Base-by-base conservation (phyloP, 2,797 vertebrate species). In the Sitta carolinensis region DNA sequence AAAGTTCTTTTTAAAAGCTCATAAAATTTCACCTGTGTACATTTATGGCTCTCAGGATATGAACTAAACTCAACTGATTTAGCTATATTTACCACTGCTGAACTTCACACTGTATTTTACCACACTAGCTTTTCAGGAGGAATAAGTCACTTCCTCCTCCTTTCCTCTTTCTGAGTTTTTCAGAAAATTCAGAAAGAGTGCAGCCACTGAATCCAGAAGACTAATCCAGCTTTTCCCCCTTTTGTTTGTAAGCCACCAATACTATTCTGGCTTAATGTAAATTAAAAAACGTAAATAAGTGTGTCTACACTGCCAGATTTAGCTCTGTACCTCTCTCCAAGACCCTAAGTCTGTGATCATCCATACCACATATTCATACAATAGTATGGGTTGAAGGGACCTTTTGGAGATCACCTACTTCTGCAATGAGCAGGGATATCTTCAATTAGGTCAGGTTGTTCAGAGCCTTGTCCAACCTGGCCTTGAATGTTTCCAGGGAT, bases 21-120 rank as follows among this genome's bases (percentile, higher is more conserved):
- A 92, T 98, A 98, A 98, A 97, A 95, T 97, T 98, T 98, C 97
- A 98, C 98, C 97, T 98, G 97, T 97, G 87, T 94, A 96, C 86
- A 12, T 97, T 98, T 98, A 98, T 95, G 96, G 90, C 96, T 97
- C 97, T 97, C 97, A 97, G 97, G 96, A 97, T 97, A 95, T 97
- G 96, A 97, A 96, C 96, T 95, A 67, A 96, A 97, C 95, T 97
- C 84, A 22, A 81, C 89, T 95, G 89, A 90, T 96, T 97, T 96
- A 97, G 90, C 96, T 97, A 85, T 96, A 96, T 97, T 97, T 98
- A 96, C 95, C 95, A 42, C 84, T 96, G 94, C 96, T 97, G 94
- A 94, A 95, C 79, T 88, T 89, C 80, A 89, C n/a, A 19, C 90
- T 87, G 51, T 69, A 68, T 95, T 93, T 97, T 86, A 95, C 76